Evolutionary conservation across 2,888 invertebrate genomes (phyloP), one percentile per base, ranked within the genome.

Genomic region (Cremastobaeus sp.): DNA sequence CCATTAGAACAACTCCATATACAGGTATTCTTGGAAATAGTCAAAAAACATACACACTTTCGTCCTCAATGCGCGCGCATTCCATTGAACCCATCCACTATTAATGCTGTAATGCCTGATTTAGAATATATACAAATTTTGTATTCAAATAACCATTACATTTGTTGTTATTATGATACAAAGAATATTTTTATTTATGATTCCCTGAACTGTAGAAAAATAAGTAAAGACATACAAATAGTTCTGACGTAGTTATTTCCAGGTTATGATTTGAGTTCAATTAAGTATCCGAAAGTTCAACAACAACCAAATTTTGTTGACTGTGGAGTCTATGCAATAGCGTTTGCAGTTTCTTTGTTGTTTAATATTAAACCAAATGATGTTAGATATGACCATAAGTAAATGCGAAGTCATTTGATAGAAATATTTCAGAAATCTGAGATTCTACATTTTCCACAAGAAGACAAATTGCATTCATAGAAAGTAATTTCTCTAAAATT

Each of bases 161-260:
- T 52, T 3, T 52, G 50, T 11, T 52, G 50, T 35, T 52, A 52
- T 37, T 20, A 37, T 25, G 37, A 47, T 43, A 20, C 25, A 18
- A 52, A 12, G 35, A 14, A 8, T 8, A 17, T 37, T 39, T 64
- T 20, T 35, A 45, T 59, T 43, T 55, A 55, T 55, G n/a, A n/a
- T n/a, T n/a, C n/a, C n/a, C n/a, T n/a, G n/a, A n/a, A n/a, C n/a
- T n/a, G n/a, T n/a, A n/a, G n/a, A n/a, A n/a, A n/a, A n/a, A n/a
- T n/a, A n/a, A n/a, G n/a, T n/a, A n/a, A n/a, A n/a, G n/a, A n/a
- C n/a, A n/a, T n/a, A n/a, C n/a, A n/a, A n/a, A n/a, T n/a, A n/a
- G n/a, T 9, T 30, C 25, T 3, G 15, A 41, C 1, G 41, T 6
- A 43, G 11, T 14, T 43, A 6, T 48, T 48, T 48, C 34, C 48